These are phyloP conservation scores for Entomobrya multifasciata DNA, from an alignment of 2,888 invertebrate species.

Conservation along the genomic window DNA sequence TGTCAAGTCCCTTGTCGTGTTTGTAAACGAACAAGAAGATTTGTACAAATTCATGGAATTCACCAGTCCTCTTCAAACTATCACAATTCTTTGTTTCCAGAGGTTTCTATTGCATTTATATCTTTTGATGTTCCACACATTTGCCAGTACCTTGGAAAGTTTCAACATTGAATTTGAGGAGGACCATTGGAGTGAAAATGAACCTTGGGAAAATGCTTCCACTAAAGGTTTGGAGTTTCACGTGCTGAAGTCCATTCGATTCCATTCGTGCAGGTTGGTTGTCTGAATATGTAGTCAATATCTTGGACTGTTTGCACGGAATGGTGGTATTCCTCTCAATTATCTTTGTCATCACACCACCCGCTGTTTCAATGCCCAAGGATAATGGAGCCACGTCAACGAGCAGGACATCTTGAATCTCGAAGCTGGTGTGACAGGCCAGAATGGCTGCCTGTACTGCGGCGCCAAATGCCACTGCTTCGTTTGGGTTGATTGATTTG, in stretches of 20 bases:
- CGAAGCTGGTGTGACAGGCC: conserved; percentile 67
- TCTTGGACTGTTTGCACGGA: too few relatives aligned
- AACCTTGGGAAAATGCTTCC: neutral
- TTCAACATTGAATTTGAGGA: neutral
- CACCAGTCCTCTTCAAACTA: neutral
- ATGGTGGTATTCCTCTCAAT: conserved; percentile 66
- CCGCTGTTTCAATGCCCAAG: conserved; percentile 69
- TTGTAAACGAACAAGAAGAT: neutral
- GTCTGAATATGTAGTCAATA: too few relatives aligned
- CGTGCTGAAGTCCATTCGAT: neutral
- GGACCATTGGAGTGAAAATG: neutral
- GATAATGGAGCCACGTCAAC: conserved; percentile 72
- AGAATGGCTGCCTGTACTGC: conserved; percentile 89
- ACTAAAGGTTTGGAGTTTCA: neutral
- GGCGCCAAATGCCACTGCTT: conserved; percentile 94
- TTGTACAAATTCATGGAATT: neutral
- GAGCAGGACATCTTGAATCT: conserved; percentile 66
- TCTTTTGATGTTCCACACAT: neutral
- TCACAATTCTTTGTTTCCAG: neutral
- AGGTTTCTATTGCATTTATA: neutral
- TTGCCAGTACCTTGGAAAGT: neutral
- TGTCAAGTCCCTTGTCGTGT: neutral
- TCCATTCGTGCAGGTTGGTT: too few relatives aligned
- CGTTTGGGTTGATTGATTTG: conserved; percentile 98
- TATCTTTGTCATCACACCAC: conserved; percentile 59